phyloP scores from a whole-genome alignment of 1,140 invertebrate genomes.

The Nasonia longicornis region DNA sequence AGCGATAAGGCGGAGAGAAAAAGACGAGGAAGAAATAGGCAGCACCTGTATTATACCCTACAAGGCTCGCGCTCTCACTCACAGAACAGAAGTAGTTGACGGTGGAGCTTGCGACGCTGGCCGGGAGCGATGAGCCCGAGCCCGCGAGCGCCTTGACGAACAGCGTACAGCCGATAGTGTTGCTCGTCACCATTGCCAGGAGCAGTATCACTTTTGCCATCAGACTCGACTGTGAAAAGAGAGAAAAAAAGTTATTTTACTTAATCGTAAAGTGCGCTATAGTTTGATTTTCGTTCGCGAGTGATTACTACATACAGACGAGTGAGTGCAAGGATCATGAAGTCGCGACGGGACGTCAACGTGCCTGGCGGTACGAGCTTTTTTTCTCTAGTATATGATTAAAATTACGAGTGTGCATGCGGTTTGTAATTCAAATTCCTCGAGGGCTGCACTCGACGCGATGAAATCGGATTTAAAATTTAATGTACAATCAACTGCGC shows the following conservation, averaged over 20 bases:
- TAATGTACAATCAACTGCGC: background rate
- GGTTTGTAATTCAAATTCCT: background rate
- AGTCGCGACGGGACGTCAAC: constrained; percentile 17
- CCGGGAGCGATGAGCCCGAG: constrained; percentile 71
- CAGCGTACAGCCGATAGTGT: constrained; percentile 73
- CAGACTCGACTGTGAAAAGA: constrained; percentile 46
- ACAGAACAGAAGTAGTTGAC: constrained; percentile 76
- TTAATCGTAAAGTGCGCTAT: no score
- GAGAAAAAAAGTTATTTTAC: background rate
- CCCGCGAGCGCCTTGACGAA: constrained; percentile 73
- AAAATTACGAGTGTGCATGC: background rate
- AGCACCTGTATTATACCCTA: background rate
- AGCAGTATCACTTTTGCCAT: constrained; percentile 63
- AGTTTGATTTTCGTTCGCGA: background rate
- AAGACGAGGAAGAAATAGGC: background rate
- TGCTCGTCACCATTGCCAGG: constrained; percentile 71
- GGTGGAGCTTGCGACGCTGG: constrained; percentile 73
- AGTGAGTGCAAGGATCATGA: background rate
- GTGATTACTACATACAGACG: background rate
- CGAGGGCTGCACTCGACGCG: background rate
- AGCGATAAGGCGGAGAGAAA: background rate
- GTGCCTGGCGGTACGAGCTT: constrained; percentile 21
- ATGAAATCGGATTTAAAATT: background rate
- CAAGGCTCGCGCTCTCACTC: constrained; percentile 54
- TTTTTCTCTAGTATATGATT: background rate